These are phyloP conservation scores for Oscheius sp. DNA, from an alignment of 2,888 invertebrate genomes.

Conservation along the genomic window DNA sequence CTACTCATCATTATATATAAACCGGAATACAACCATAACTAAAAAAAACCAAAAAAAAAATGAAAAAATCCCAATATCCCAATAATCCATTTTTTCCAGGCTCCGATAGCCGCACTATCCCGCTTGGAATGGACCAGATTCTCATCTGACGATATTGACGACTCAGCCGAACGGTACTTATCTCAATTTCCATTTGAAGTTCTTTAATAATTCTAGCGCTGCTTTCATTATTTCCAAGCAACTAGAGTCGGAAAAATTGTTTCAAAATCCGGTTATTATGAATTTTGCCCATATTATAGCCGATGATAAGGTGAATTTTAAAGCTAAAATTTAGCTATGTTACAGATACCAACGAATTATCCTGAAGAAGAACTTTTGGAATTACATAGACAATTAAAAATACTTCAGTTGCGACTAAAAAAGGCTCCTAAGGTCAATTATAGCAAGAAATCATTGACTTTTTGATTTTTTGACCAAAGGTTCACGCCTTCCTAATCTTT, in stretches of 20 bases:
- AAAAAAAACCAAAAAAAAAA: neutral
- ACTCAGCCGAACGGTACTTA: constrained; percentile 4
- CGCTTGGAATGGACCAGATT: constrained; percentile 30
- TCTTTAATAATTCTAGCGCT: constrained; percentile 1
- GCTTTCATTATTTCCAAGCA: constrained; percentile 18
- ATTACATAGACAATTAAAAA: neutral
- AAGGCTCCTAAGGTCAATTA: constrained; percentile 25
- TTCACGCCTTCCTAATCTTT: no score
- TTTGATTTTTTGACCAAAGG: no score
- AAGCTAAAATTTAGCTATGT: neutral
- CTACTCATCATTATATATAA: neutral
- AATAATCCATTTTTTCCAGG: neutral
- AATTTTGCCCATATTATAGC: constrained; percentile 4
- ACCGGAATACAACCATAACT: neutral
- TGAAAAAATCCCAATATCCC: no score
- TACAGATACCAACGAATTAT: neutral
- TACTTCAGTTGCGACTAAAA: constrained; percentile 10
- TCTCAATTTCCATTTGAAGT: neutral
- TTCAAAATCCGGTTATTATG: neutral
- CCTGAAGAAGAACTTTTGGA: constrained; percentile 18
- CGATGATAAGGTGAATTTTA: constrained; percentile 26
- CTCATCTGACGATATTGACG: constrained; percentile 18
- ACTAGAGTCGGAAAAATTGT: constrained; percentile 15
- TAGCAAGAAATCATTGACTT: no score
- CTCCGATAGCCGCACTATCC: constrained; percentile 15